Percentiles rank a stretch among this genome's conserved stretches.
phyloP scores from a whole-genome alignment of 2,888 invertebrate genomes.

The Hypsopygia costalis region DNA sequence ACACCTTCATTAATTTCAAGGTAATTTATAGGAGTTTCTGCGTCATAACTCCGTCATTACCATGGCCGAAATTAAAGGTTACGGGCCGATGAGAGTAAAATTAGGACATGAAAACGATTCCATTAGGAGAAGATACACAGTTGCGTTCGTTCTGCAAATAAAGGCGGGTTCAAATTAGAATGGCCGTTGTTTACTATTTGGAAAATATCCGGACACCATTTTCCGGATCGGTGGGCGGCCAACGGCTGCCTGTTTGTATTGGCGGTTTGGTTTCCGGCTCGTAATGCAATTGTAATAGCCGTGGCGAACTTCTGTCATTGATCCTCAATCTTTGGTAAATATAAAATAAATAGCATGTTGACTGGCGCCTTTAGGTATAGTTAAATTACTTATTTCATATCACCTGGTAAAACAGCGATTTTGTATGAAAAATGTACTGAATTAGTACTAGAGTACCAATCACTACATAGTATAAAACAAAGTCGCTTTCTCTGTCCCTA shows the following conservation, averaged over 20 bases:
- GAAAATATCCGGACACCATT: slow-evolving; percentile 18
- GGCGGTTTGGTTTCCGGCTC: slow-evolving; percentile 17
- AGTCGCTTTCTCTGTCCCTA: no score
- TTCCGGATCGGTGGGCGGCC: slow-evolving; percentile 15
- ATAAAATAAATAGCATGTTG: no score
- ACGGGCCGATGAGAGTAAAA: slow-evolving; percentile 12
- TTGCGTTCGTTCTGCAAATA: slow-evolving; percentile 1
- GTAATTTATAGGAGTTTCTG: not conserved
- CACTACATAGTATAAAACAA: no score
- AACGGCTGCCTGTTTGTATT: slow-evolving; percentile 13
- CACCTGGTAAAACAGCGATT: no score
- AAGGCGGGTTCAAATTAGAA: slow-evolving; percentile 8
- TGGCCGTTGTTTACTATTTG: slow-evolving; percentile 9
- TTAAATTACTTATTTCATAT: no score
- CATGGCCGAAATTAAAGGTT: slow-evolving; percentile 14
- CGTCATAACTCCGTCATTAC: slow-evolving; percentile 13
- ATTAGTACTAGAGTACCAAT: no score
- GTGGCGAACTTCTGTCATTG: not conserved
- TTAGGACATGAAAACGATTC: slow-evolving; percentile 9
- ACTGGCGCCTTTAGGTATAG: no score
- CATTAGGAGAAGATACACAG: slow-evolving; percentile 7
- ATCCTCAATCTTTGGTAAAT: not conserved
- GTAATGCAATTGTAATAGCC: slow-evolving; percentile 15
- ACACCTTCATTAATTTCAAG: no score
- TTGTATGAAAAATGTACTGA: no score